A percentile compares a stretch with the other conserved stretches of the same genome.
These are phyloP conservation scores for Daboia siamensis DNA, from an alignment of 2,113 vertebrate species.

Conservation along the genomic window DNA sequence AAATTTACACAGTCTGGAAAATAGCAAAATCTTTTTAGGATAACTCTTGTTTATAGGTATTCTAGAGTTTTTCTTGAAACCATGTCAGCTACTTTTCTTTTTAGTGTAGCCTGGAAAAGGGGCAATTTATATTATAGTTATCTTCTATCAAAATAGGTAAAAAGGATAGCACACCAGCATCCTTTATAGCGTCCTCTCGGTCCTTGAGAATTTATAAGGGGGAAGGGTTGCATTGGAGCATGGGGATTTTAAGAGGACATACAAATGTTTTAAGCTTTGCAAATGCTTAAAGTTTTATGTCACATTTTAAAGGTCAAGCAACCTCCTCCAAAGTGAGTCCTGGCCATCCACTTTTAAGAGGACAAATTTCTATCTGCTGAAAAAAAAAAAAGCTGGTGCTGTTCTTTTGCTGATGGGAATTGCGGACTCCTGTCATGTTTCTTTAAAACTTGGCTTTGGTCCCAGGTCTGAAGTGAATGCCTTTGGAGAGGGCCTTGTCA, in stretches of 20 bases:
- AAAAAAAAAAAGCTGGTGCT: neutral
- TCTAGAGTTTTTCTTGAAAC: neutral
- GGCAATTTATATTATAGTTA: neutral
- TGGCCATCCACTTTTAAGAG: neutral
- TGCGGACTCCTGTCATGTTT: neutral
- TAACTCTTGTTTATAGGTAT: neutral
- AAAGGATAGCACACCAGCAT: neutral
- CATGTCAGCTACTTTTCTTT: neutral
- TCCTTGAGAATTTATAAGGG: neutral
- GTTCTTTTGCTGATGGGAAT: neutral
- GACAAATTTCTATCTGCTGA: neutral
- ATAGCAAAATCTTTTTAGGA: neutral
- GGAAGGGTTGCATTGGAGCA: neutral
- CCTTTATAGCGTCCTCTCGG: neutral
- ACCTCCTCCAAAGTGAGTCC: neutral
- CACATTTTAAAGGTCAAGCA: neutral
- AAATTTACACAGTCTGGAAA: neutral
- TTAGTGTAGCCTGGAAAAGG: neutral
- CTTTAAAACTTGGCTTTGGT: neutral
- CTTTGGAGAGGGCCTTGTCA: neutral
- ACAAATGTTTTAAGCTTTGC: neutral
- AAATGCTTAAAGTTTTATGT: neutral
- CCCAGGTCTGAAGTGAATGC: neutral
- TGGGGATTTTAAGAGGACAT: neutral
- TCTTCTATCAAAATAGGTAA: neutral